phyloP scores from a whole-genome alignment of 1,140 invertebrate genomes.

The Cherax quadricarinatus region DNA sequence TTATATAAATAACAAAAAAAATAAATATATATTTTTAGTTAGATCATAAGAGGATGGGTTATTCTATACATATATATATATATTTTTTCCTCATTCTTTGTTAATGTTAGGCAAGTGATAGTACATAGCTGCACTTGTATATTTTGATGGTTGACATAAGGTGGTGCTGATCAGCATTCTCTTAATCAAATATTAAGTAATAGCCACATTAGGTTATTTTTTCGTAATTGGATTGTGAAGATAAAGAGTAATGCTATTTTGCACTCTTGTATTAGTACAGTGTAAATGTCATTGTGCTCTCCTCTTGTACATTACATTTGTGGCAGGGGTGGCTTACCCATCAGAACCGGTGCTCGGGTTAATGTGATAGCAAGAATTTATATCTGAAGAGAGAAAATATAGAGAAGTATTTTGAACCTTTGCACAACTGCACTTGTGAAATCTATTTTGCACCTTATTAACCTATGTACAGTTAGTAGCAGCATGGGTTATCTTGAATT shows the following conservation, averaged over 20 bases:
- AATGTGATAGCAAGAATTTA: slow-evolving; percentile 39
- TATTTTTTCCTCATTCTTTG: not conserved
- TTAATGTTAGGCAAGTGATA: not conserved
- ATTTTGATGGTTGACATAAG: not conserved
- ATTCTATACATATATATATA: not conserved
- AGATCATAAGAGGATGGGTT: not conserved
- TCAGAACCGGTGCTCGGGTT: slow-evolving; percentile 1
- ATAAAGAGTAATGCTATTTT: not conserved
- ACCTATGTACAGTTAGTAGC: slow-evolving; percentile 58
- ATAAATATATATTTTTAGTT: not conserved
- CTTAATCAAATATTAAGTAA: not conserved
- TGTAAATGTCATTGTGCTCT: not conserved
- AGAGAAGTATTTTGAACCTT: slow-evolving; percentile 56
- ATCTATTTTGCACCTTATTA: slow-evolving; percentile 61
- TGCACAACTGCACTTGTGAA: slow-evolving; percentile 61
- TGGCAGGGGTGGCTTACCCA: not conserved
- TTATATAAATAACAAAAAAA: not conserved
- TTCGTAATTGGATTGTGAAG: not conserved
- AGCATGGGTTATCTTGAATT: slow-evolving; percentile 27
- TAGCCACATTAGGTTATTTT: no score
- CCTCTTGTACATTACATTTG: not conserved
- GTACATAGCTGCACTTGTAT: not conserved
- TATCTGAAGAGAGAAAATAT: slow-evolving; percentile 33
- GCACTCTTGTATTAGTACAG: not conserved
- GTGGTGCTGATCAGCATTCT: not conserved